These are phyloP conservation scores for Cynoglossus semilaevis DNA, from an alignment of 2,113 vertebrate genomes.

Conservation along the genomic window DNA sequence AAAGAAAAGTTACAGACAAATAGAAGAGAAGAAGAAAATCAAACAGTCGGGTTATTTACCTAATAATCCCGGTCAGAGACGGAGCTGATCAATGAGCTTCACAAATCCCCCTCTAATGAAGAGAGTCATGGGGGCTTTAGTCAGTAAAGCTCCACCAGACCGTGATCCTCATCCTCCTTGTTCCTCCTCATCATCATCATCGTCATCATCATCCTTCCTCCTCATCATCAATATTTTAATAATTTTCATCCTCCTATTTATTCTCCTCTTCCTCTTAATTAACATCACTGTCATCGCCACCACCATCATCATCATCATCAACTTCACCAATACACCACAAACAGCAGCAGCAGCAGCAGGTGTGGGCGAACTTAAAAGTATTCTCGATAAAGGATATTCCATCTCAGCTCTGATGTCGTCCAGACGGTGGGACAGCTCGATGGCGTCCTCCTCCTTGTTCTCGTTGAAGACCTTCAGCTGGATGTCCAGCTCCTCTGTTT, in stretches of 20 bases:
- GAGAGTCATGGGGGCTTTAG: constrained; percentile 43
- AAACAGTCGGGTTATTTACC: constrained; percentile 44
- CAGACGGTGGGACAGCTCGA: constrained; percentile 93
- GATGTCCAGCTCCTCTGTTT: constrained; percentile 98
- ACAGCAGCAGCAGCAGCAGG: no score
- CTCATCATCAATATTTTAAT: no score
- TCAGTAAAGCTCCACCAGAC: constrained; percentile 48
- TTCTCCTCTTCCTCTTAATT: no score
- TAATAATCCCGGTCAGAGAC: constrained; percentile 48
- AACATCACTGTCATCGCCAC: no score
- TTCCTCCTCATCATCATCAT: no score
- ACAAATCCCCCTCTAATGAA: constrained; percentile 74
- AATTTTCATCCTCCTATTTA: no score
- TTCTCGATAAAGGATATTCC: constrained; percentile 90
- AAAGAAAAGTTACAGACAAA: constrained; percentile 26
- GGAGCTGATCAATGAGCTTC: constrained; percentile 54
- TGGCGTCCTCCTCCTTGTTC: constrained; percentile 95
- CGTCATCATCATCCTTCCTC: no score
- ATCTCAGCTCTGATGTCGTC: constrained; percentile 94
- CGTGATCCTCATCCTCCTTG: neutral
- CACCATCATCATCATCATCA: no score
- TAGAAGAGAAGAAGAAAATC: constrained; percentile 36
- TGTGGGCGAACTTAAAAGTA: constrained; percentile 54
- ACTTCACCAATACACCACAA: no score
- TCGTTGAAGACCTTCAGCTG: constrained; percentile 98